Evolutionary conservation across 1,140 invertebrate genomes (phyloP).

Genomic region (Drosophila miranda): DNA sequence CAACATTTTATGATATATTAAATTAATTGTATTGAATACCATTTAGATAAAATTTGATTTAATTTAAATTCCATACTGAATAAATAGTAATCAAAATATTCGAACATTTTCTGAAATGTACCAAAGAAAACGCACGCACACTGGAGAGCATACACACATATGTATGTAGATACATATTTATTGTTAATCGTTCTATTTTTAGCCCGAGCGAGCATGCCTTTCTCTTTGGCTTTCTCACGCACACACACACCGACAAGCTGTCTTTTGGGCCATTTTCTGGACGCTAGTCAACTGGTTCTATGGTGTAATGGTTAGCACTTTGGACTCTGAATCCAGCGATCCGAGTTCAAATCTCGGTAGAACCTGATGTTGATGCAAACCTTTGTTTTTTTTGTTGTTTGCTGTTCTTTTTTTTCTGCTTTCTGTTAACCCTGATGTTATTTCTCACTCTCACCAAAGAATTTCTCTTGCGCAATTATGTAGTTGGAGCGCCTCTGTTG

Average conservation of each 20-base stretch:
- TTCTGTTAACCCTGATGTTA: not conserved
- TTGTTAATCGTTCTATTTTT: too few species aligned
- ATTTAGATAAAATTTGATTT: too few species aligned
- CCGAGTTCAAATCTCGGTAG: constrained; percentile 93
- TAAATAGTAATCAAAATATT: too few species aligned
- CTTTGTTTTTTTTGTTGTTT: not conserved
- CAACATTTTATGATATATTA: too few species aligned
- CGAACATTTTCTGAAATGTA: too few species aligned
- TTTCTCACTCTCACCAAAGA: not conserved
- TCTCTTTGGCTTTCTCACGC: not conserved
- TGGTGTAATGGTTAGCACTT: constrained; percentile 96
- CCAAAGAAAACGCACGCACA: too few species aligned
- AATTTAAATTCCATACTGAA: too few species aligned
- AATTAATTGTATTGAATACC: too few species aligned
- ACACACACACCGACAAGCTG: not conserved
- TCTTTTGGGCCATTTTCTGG: not conserved
- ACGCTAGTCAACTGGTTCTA: constrained; percentile 83
- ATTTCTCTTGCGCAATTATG: not conserved
- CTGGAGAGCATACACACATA: too few species aligned
- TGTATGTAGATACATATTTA: too few species aligned
- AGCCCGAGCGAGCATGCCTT: not conserved
- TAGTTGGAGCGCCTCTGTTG: too few species aligned
- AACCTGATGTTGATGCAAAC: constrained; percentile 83
- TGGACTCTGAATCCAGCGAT: constrained; percentile 96
- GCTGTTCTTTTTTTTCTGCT: not conserved